phyloP scores from a whole-genome alignment of 2,797 vertebrate species.

The Mormyrops attenuatus region DNA sequence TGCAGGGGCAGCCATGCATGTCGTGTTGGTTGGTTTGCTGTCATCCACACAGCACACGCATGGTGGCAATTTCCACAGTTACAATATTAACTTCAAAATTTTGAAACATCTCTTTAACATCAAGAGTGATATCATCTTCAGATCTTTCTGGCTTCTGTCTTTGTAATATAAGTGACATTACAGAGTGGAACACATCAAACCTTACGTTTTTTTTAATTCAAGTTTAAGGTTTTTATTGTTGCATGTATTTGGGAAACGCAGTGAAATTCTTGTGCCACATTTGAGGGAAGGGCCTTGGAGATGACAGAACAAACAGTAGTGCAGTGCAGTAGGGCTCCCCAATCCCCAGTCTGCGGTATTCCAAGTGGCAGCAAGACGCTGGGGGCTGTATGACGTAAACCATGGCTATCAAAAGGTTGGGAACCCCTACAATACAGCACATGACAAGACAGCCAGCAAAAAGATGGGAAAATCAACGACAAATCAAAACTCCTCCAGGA shows the following conservation, averaged over 20 bases:
- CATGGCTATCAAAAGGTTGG: background rate
- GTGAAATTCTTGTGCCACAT: background rate
- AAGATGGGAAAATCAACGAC: background rate
- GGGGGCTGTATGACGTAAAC: background rate
- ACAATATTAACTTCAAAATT: background rate
- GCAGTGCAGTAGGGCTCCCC: background rate
- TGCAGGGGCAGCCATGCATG: background rate
- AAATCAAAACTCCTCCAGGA: background rate
- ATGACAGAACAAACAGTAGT: too few relatives aligned
- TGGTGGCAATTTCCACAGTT: background rate
- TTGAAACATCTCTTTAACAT: background rate
- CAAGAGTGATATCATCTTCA: background rate
- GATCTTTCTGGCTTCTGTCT: background rate
- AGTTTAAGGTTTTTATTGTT: background rate
- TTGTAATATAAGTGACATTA: background rate
- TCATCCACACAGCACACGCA: background rate
- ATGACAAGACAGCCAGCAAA: background rate
- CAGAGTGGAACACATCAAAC: background rate
- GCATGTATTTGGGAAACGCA: background rate
- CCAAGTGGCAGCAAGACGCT: background rate
- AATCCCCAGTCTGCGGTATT: background rate
- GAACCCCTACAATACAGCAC: background rate
- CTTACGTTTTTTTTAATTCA: background rate
- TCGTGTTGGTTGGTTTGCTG: background rate
- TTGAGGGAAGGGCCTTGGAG: too few relatives aligned